Conservation (phyloP, 1,140 invertebrate species). For the Cyphomyrmex costatus region DNA sequence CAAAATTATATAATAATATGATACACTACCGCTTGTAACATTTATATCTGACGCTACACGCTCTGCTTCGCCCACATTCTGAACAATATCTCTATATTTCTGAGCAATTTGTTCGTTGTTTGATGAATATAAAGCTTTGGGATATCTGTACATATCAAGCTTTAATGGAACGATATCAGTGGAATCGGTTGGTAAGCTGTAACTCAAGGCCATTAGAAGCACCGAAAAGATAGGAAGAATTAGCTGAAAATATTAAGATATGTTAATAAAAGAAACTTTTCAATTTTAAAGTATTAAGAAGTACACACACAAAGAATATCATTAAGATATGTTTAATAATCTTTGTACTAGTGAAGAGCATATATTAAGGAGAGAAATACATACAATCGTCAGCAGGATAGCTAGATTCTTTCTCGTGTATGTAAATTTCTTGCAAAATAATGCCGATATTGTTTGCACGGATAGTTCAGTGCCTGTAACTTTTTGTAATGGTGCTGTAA, state of each 20-base stretch:
- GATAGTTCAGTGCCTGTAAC: constrained; percentile 75
- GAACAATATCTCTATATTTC: constrained; percentile 72
- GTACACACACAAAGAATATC: not conserved
- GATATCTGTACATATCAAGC: constrained; percentile 77
- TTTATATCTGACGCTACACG: constrained; percentile 33
- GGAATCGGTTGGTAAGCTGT: constrained; percentile 72
- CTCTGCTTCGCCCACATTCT: constrained; percentile 56
- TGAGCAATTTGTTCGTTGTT: constrained; percentile 65
- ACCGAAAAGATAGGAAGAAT: constrained; percentile 79
- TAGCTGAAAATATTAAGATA: constrained; percentile 71
- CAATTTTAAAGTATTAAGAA: constrained; percentile 32
- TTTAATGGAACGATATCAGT: constrained; percentile 73
- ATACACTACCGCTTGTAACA: constrained; percentile 70
- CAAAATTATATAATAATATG: not conserved
- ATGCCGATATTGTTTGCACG: constrained; percentile 77
- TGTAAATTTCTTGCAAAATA: constrained; percentile 80
- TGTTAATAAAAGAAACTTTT: constrained; percentile 16
- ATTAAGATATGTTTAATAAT: not conserved
- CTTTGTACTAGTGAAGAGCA: constrained; percentile 22
- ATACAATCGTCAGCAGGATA: constrained; percentile 74
- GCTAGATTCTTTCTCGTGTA: constrained; percentile 80
- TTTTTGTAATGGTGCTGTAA: constrained; percentile 71
- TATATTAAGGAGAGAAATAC: constrained; percentile 40
- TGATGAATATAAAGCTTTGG: constrained; percentile 77
- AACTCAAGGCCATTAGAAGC: constrained; percentile 79